phyloP scores from a whole-genome alignment of 2,113 vertebrate genomes.

The Rhabdomys dilectus region DNA sequence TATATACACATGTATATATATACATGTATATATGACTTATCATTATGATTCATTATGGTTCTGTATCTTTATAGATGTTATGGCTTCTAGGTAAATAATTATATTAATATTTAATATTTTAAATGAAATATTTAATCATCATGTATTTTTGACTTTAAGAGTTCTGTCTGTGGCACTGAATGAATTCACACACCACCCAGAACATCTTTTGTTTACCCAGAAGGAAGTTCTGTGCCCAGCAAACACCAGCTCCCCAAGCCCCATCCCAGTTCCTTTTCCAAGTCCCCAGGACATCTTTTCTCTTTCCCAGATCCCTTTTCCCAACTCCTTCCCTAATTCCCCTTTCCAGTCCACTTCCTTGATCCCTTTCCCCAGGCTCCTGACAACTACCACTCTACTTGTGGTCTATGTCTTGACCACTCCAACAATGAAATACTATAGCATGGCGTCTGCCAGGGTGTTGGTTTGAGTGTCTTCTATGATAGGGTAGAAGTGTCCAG shows the following conservation, averaged over 20 bases:
- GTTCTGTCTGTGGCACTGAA: neutral
- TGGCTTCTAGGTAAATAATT: neutral
- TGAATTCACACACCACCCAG: neutral
- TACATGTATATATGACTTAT: too few species aligned
- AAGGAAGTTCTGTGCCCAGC: neutral
- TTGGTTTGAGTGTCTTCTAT: rapidly evolving
- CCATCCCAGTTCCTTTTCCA: neutral
- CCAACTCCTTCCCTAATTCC: neutral
- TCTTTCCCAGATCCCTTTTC: neutral
- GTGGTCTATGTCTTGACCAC: rapidly evolving
- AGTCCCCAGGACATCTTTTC: neutral
- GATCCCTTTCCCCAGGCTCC: rapidly evolving
- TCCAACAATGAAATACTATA: rapidly evolving
- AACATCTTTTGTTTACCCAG: too few species aligned
- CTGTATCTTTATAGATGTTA: neutral
- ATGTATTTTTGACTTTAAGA: neutral
- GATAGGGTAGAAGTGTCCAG: neutral
- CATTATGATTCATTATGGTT: neutral
- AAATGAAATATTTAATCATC: neutral
- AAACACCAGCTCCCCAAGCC: too few species aligned
- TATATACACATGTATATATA: too few species aligned
- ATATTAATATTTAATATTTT: neutral
- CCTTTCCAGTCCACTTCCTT: neutral
- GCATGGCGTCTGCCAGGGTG: neutral
- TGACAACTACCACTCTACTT: neutral